phyloP scores from a whole-genome alignment of 2,113 vertebrate genomes.

The Limanda limanda region DNA sequence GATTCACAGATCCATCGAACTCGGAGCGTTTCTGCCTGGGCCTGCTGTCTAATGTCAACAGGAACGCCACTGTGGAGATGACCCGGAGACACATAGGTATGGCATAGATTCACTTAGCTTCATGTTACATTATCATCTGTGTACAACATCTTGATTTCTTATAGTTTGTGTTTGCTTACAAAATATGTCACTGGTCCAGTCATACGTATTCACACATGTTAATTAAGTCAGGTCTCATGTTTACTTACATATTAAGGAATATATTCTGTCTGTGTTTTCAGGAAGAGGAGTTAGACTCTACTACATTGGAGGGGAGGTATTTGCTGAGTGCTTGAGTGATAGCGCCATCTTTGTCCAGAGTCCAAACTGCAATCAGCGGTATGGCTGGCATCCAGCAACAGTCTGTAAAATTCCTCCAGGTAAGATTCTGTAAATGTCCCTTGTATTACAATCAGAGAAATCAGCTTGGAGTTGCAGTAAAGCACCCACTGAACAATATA shows the following conservation, averaged over 20 bases:
- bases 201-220: not conserved
- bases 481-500: too few relatives aligned
- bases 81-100: conserved; percentile 98
- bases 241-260: not conserved
- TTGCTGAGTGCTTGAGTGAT: conserved; percentile 98
- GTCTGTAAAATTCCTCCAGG: conserved; percentile 99
- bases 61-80: conserved; percentile 99
- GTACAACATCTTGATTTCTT: not conserved
- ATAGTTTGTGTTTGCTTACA: not conserved
- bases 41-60: conserved; percentile 96
- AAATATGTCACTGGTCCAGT: not conserved
- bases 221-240: not conserved
- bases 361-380: conserved; percentile 99
- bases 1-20: conserved; percentile 98
- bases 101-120: not conserved
- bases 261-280: conserved; percentile 60
- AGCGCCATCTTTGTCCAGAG: conserved; percentile 99
- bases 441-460: not conserved
- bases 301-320: conserved; percentile 98
- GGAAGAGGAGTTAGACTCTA: conserved; percentile 97
- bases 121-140: not conserved
- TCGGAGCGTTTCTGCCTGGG: conserved; percentile 97
- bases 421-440: conserved; percentile 63
- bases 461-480: not conserved
- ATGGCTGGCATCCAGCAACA: conserved; percentile 98